Evolutionary conservation across 2,888 invertebrate species (phyloP).

Genomic region (Calameuta idolon): DNA sequence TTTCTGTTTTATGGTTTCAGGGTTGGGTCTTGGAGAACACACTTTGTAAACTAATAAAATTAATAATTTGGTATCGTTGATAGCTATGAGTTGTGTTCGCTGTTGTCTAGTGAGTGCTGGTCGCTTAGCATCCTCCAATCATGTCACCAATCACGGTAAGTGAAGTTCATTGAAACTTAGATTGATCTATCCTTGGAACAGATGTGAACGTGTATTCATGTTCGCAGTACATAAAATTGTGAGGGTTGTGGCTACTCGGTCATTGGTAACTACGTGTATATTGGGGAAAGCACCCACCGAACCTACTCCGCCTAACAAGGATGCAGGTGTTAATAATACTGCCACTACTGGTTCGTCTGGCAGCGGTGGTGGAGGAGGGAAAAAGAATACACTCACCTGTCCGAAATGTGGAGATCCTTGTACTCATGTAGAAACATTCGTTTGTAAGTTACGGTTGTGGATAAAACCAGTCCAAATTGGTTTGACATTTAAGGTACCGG

Average conservation of each 20-base stretch:
- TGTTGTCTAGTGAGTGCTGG: conserved; percentile 62
- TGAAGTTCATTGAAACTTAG: conserved; percentile 4
- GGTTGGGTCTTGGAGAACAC: background rate
- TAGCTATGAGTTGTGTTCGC: conserved; percentile 62
- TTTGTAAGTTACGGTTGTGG: conserved; percentile 73
- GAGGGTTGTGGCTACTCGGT: conserved; percentile 55
- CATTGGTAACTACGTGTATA: conserved; percentile 49
- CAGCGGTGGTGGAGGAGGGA: conserved; percentile 72
- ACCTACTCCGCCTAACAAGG: conserved; percentile 56
- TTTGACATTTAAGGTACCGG: background rate
- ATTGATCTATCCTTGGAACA: background rate
- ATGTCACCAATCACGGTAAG: conserved; percentile 61
- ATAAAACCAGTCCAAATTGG: too few relatives aligned
- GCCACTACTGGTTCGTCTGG: conserved; percentile 30
- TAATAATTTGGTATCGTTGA: conserved; percentile 4
- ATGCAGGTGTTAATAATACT: conserved; percentile 36
- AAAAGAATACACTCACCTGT: conserved; percentile 86
- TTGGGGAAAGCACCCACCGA: conserved; percentile 59
- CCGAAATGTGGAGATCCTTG: conserved; percentile 98
- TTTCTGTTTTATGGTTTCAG: background rate
- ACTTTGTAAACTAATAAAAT: background rate
- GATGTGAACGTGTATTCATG: background rate
- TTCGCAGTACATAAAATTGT: conserved; percentile 59
- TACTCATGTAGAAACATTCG: conserved; percentile 96
- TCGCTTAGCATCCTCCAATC: conserved; percentile 59